A percentile compares a stretch with the other conserved stretches of the same genome.
These are phyloP conservation scores for Mesembrinibis cayennensis DNA, from an alignment of 2,113 vertebrate genomes.

Conservation along the genomic window DNA sequence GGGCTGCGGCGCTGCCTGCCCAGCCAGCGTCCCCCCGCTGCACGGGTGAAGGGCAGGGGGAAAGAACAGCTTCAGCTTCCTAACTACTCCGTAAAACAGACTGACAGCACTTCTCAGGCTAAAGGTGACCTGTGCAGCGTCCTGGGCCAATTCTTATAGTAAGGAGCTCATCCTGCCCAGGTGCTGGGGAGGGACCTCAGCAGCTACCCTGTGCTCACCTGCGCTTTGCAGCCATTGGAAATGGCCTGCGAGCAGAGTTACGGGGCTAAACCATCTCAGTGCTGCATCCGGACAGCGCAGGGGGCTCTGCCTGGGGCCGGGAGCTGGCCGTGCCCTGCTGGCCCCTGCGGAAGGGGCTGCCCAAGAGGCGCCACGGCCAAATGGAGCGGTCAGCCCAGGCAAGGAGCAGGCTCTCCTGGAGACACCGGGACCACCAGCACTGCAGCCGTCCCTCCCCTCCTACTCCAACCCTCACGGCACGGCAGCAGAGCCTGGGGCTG, in stretches of 20 bases:
- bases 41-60: accelerated
- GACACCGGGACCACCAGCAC: not conserved
- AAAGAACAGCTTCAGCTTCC: not conserved
- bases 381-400: not conserved
- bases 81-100: accelerated
- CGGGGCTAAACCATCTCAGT: accelerated
- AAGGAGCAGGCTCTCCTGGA: not conserved
- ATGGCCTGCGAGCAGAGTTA: not conserved
- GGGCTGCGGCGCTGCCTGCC: not conserved
- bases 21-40: not conserved
- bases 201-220: not conserved
- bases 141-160: not conserved
- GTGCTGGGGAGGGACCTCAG: not conserved
- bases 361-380: not conserved
- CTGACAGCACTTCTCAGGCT: accelerated
- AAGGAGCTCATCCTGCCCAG: not conserved
- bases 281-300: accelerated
- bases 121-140: accelerated
- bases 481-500: accelerated
- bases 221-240: not conserved
- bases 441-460: not conserved
- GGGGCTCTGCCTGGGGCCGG: not conserved
- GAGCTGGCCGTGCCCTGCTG: not conserved
- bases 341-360: accelerated
- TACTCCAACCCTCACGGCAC: not conserved